Conservation (phyloP, 2,888 invertebrate genomes). For the Dryobotodes eremita region DNA sequence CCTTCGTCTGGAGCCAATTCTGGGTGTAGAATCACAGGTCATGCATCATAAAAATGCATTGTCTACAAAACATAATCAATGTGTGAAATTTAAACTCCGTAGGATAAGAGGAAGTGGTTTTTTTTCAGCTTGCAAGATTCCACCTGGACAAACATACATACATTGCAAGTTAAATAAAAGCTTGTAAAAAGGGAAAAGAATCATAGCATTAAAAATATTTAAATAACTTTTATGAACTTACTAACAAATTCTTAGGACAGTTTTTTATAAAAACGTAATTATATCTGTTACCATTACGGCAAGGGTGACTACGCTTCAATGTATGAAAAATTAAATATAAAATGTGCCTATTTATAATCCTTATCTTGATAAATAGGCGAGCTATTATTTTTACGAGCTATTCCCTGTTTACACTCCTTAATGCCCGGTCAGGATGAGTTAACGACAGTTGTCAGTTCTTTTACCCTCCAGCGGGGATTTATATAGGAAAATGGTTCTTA, state of each 20-base stretch:
- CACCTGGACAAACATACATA: too few relatives aligned
- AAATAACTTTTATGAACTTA: not conserved
- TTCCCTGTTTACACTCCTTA: conserved; percentile 86
- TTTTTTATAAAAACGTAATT: not conserved
- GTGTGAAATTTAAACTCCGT: too few relatives aligned
- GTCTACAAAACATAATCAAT: too few relatives aligned
- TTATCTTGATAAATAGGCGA: conserved; percentile 74
- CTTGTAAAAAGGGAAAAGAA: not conserved
- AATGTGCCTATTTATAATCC: conserved; percentile 63
- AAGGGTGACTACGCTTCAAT: conserved; percentile 14
- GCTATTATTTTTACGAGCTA: conserved; percentile 83
- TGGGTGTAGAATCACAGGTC: too few relatives aligned
- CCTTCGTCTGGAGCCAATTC: too few relatives aligned
- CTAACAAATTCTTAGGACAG: not conserved
- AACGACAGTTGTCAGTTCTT: conserved; percentile 89
- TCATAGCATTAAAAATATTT: not conserved
- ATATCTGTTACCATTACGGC: not conserved
- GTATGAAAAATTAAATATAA: conserved; percentile 57
- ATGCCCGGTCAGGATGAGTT: conserved; percentile 85
- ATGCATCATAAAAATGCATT: too few relatives aligned
- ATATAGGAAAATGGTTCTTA: conserved; percentile 77
- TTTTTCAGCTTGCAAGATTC: too few relatives aligned
- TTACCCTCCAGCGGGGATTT: conserved; percentile 81
- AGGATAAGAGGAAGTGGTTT: too few relatives aligned
- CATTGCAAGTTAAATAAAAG: too few relatives aligned